Percentiles rank a stretch among this genome's conserved stretches.
phyloP scores from a whole-genome alignment of 2,797 vertebrate genomes.

The Oryzias dopingdopingensis region DNA sequence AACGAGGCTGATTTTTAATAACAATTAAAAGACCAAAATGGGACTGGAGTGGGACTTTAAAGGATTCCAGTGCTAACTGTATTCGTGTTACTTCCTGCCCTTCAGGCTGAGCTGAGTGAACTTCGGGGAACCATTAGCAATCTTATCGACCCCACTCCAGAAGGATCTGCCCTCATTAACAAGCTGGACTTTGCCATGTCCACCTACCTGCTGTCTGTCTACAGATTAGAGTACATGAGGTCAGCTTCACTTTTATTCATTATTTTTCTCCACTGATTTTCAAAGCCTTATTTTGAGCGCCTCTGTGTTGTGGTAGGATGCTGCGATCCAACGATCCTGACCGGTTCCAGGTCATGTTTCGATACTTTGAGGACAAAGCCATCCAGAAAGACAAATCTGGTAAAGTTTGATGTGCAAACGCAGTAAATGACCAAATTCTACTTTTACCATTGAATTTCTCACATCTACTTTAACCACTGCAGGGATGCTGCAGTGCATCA shows the following conservation, averaged over 20 bases:
- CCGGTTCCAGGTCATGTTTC: slow-evolving; percentile 96
- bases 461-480: background rate
- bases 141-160: slow-evolving; percentile 89
- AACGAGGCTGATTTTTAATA: no score
- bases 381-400: slow-evolving; percentile 97
- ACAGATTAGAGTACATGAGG: slow-evolving; percentile 97
- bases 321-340: slow-evolving; percentile 89
- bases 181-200: slow-evolving; percentile 98
- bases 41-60: no score
- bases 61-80: no score
- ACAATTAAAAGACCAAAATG: background rate
- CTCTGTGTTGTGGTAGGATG: slow-evolving; percentile 75
- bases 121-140: slow-evolving; percentile 91
- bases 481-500: slow-evolving; percentile 99
- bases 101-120: slow-evolving; percentile 91
- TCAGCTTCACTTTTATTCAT: slow-evolving; percentile 43
- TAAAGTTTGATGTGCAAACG: slow-evolving; percentile 50
- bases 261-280: background rate
- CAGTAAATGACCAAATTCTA: background rate
- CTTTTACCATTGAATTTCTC: background rate
- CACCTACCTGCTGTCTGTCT: slow-evolving; percentile 95
- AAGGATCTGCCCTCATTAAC: slow-evolving; percentile 90
- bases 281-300: background rate
- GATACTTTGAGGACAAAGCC: slow-evolving; percentile 95
- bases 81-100: background rate